Evolutionary conservation across 2,113 vertebrate genomes (phyloP), one percentile per base, ranked within the genome.

Genomic region (Perccottus glenii): DNA sequence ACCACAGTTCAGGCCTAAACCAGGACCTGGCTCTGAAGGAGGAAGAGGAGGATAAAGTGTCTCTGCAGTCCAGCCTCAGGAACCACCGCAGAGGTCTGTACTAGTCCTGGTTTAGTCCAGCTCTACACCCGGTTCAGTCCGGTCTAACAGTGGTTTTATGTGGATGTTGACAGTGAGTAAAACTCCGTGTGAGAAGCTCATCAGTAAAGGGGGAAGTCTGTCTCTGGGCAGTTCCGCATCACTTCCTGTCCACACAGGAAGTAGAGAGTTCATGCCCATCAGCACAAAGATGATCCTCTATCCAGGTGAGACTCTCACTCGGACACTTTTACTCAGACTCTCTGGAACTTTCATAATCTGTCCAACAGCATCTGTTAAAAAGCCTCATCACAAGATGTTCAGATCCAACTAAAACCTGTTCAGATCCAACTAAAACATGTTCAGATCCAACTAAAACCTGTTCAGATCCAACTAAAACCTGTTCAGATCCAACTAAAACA

Each of bases 121-220:
- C 9, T 53, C 11, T 35, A 14, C 11, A 7, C 11, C 33, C 35
- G 27, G 9, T 5, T 11, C 7, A 19, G 16, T 6, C 6, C 44
- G 14, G 5, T 40, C 56, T 32, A n/a, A n/a, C 4, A 50, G 4
- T 55, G 48, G 51, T 16, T 56, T 35, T 70, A 7, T 76, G 36
- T 80, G 19, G 51, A 83, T 3, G 19, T 32, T 51, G 49, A 46
- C 85, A 98, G 96, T 77, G 0, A 89, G 91, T 84, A 96, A 94
- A 71, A 92, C 94, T 3, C 94, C 96, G 0, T 96, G 96, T 1
- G 96, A 99, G 86, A 95, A 95, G 88, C 88, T 95, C 56, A 94
- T 96, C 87, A 89, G 87, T 81, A 99, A 96, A 93, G 96, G 19
- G 19, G 19, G 94, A 78, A 85, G 84, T 72, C 83, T 96, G 77